Conservation (phyloP, 2,888 invertebrate species). For the Nephrotoma guestfalica region DNA sequence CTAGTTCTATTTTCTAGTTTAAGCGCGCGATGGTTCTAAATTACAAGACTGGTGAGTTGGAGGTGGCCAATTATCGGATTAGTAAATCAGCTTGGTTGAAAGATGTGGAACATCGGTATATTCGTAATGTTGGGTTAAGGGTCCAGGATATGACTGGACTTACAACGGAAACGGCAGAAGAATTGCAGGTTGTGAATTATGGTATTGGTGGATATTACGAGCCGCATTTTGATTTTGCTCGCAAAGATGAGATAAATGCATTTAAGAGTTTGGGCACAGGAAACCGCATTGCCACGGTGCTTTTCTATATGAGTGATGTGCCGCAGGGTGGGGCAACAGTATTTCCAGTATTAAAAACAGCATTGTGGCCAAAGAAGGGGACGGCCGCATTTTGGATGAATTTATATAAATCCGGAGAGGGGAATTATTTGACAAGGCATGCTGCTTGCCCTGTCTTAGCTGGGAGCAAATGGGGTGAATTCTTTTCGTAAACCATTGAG, state of each 20-base stretch:
- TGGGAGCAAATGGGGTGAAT: slow-evolving; percentile 89
- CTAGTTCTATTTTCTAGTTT: slow-evolving; percentile 42
- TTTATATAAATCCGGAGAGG: slow-evolving; percentile 80
- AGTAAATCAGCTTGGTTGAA: slow-evolving; percentile 96
- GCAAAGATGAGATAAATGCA: slow-evolving; percentile 72
- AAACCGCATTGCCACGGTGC: slow-evolving; percentile 94
- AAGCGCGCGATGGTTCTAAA: slow-evolving; percentile 91
- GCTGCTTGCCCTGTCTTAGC: slow-evolving; percentile 95
- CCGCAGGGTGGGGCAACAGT: slow-evolving; percentile 96
- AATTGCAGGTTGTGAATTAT: slow-evolving; percentile 95
- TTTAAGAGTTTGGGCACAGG: slow-evolving; percentile 77
- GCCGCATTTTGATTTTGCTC: slow-evolving; percentile 91
- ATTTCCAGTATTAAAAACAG: slow-evolving; percentile 74
- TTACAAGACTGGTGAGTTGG: slow-evolving; percentile 77
- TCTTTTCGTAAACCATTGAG: neutral
- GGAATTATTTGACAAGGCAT: slow-evolving; percentile 81
- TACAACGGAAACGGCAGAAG: slow-evolving; percentile 79
- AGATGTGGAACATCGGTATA: slow-evolving; percentile 60
- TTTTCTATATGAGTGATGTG: slow-evolving; percentile 96
- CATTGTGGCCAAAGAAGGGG: slow-evolving; percentile 80
- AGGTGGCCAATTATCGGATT: slow-evolving; percentile 88
- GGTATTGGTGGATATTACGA: slow-evolving; percentile 98
- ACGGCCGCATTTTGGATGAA: slow-evolving; percentile 94
- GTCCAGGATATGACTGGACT: slow-evolving; percentile 79
- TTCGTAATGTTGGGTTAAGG: slow-evolving; percentile 60